phyloP scores from a whole-genome alignment of 1,140 invertebrate species.

The Rhynchophorus ferrugineus region DNA sequence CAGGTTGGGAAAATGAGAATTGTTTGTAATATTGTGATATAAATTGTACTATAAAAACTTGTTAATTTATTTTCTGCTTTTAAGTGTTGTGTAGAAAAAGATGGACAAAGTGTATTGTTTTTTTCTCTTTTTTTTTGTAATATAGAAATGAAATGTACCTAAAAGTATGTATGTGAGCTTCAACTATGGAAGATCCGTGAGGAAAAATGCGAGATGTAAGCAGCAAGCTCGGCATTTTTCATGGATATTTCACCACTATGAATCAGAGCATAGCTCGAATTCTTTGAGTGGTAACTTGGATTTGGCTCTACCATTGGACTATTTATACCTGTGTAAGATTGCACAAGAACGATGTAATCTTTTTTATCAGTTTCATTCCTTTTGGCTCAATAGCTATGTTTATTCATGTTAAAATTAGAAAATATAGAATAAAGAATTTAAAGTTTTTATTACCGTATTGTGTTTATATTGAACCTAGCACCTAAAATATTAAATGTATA shows the following conservation, averaged over 20 bases:
- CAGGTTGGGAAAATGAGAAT: neutral
- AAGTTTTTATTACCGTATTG: constrained; percentile 35
- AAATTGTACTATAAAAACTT: constrained; percentile 32
- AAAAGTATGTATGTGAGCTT: neutral
- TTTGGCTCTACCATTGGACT: too few relatives aligned
- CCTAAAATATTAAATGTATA: too few relatives aligned
- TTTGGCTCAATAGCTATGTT: constrained; percentile 33
- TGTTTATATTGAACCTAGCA: constrained; percentile 13
- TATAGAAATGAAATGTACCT: constrained; percentile 11
- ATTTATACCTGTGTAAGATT: constrained; percentile 23
- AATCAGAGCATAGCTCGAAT: neutral
- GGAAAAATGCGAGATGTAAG: constrained; percentile 10
- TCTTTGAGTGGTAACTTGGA: too few relatives aligned
- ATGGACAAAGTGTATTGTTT: constrained; percentile 8
- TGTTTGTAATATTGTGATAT: constrained; percentile 34
- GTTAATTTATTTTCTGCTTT: constrained; percentile 38
- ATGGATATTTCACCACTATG: too few relatives aligned
- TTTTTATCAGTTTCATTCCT: constrained; percentile 15
- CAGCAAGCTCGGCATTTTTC: too few relatives aligned
- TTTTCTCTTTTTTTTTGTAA: constrained; percentile 17
- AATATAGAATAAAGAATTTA: constrained; percentile 34
- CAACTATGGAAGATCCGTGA: neutral
- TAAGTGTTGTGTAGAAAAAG: constrained; percentile 33
- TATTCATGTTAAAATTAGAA: constrained; percentile 36
- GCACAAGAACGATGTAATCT: constrained; percentile 27